Evolutionary conservation across 1,140 invertebrate genomes (phyloP).

Genomic region (Zaprionus taronus): DNA sequence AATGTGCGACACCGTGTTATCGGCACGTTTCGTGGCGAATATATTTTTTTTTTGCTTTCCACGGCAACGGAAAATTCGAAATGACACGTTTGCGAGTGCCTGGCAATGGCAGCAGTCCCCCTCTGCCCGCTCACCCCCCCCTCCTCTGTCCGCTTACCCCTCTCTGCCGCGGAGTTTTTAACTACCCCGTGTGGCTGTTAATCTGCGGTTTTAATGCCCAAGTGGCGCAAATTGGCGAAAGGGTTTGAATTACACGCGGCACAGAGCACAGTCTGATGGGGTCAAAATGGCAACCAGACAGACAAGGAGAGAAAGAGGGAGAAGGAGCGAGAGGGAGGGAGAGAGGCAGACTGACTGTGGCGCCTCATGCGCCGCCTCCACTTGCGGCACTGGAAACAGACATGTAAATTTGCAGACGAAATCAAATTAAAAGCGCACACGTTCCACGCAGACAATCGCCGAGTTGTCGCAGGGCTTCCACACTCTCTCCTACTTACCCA

Average conservation of each 20-base stretch:
- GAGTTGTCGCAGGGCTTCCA: not conserved
- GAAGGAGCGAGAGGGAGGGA: not conserved
- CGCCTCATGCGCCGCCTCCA: constrained; percentile 12
- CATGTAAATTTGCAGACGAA: constrained; percentile 80
- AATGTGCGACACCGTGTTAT: constrained; percentile 79
- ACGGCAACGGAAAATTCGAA: constrained; percentile 71
- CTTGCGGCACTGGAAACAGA: constrained; percentile 39
- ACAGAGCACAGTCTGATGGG: constrained; percentile 11
- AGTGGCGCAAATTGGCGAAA: constrained; percentile 80
- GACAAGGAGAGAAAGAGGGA: constrained; percentile 6
- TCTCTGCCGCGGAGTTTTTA: constrained; percentile 49
- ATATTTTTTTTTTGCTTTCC: constrained; percentile 50
- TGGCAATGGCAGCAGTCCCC: constrained; percentile 13
- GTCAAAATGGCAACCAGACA: constrained; percentile 40
- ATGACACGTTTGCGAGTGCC: constrained; percentile 73
- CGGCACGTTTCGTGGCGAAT: constrained; percentile 75
- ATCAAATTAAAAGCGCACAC: constrained; percentile 80
- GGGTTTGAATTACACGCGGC: constrained; percentile 70
- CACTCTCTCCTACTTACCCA: not conserved
- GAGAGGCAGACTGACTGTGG: constrained; percentile 23
- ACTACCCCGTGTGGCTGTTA: constrained; percentile 79
- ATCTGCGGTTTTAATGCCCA: constrained; percentile 80
- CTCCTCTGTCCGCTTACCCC: not conserved
- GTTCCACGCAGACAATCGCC: constrained; percentile 54
- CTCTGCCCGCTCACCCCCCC: not conserved